Conservation (phyloP, 1,140 invertebrate genomes). For the Uloborus diversus region DNA sequence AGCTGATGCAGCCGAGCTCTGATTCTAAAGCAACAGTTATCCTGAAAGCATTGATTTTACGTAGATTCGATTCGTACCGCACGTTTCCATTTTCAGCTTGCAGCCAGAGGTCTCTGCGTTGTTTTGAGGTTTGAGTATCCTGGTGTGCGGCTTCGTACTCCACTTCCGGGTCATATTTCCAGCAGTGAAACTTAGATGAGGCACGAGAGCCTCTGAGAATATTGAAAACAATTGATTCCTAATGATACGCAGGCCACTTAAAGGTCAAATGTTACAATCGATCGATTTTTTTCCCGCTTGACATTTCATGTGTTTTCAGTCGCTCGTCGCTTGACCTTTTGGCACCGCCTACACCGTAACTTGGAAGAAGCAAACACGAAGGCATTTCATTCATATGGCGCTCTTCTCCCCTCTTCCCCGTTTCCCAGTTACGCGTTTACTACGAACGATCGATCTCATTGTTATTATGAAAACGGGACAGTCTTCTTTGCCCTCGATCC, state of each 20-base stretch:
- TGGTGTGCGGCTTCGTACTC: no score
- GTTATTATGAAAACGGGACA: conserved; percentile 16
- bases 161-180: no score
- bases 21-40: no score
- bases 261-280: conserved; percentile 45
- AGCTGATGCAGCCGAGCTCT: no score
- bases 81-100: no score
- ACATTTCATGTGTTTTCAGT: conserved; percentile 29
- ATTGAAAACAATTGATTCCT: conserved; percentile 1
- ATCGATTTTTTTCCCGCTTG: conserved; percentile 43
- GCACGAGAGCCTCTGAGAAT: no score
- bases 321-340: conserved; percentile 39
- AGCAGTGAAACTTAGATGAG: no score
- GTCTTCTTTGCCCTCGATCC: background rate
- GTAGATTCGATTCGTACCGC: no score
- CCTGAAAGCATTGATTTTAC: no score
- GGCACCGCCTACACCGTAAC: conserved; percentile 26
- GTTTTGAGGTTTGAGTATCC: no score
- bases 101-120: no score
- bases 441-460: conserved; percentile 40
- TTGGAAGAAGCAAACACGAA: background rate
- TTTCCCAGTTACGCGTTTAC: background rate
- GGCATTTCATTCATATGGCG: conserved; percentile 16
- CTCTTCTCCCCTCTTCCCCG: background rate
- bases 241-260: conserved; percentile 33